Conservation (phyloP, 1,140 invertebrate species). For the Spodoptera frugiperda region DNA sequence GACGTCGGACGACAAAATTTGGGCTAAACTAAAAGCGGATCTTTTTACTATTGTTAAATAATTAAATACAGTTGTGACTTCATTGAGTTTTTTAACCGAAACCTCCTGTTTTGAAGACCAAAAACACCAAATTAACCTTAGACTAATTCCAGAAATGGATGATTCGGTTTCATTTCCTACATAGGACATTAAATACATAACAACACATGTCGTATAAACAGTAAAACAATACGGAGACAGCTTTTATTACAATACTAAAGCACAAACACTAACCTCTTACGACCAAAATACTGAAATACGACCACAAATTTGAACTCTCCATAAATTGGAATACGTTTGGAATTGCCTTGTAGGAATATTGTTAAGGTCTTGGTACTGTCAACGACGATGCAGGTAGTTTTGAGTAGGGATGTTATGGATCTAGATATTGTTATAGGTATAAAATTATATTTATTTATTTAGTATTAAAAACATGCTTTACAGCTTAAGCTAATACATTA, state of each 20-base stretch:
- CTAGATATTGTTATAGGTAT: too few species aligned
- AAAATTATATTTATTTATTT: too few species aligned
- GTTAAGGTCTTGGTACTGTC: constrained; percentile 30
- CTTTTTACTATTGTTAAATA: too few species aligned
- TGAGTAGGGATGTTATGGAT: too few species aligned
- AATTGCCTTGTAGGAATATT: neutral
- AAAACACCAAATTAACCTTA: too few species aligned
- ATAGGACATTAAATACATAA: constrained; percentile 10
- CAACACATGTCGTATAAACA: neutral
- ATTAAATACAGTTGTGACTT: too few species aligned
- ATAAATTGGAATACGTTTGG: neutral
- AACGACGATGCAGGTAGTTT: constrained; percentile 28
- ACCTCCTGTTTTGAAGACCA: too few species aligned
- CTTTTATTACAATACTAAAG: constrained; percentile 41
- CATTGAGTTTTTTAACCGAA: too few species aligned
- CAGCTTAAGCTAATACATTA: too few species aligned
- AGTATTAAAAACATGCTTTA: too few species aligned
- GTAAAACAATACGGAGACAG: constrained; percentile 33
- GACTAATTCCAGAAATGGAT: neutral
- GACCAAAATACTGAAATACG: neutral
- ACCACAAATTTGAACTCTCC: neutral
- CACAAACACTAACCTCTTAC: constrained; percentile 32
- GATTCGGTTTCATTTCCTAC: neutral
- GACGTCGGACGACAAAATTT: too few species aligned
- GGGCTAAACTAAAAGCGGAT: too few species aligned